These are phyloP conservation scores for Polypedilum pembai DNA, from an alignment of 1,140 invertebrate genomes.

Conservation along the genomic window DNA sequence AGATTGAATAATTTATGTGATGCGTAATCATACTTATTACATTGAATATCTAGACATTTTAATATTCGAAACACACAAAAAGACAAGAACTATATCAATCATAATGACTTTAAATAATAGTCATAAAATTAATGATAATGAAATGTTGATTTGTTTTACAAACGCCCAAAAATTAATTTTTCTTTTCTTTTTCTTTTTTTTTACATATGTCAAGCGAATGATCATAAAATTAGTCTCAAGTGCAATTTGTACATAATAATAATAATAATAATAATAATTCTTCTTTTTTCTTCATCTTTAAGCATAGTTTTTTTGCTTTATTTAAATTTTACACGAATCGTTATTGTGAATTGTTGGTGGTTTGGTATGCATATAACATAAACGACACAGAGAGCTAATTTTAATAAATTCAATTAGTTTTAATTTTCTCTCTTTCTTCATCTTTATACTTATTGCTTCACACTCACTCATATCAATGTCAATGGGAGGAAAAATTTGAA, in stretches of 20 bases:
- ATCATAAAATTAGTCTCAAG: conserved; percentile 23
- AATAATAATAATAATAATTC: background rate
- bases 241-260: conserved; percentile 21
- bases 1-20: conserved; percentile 24
- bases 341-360: too few relatives aligned
- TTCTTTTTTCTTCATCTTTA: too few relatives aligned
- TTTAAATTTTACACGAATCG: too few relatives aligned
- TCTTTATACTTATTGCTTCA: background rate
- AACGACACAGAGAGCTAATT: background rate
- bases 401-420: conserved; percentile 20
- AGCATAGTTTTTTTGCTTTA: too few relatives aligned
- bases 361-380: too few relatives aligned
- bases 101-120: conserved; percentile 25
- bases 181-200: background rate
- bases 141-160: conserved; percentile 26
- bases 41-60: conserved; percentile 3
- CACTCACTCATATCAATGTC: background rate
- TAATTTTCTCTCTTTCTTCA: background rate
- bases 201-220: background rate
- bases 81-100: conserved; percentile 6
- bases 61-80: conserved; percentile 1
- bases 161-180: conserved; percentile 19
- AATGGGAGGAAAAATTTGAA: background rate
- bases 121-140: conserved; percentile 23
- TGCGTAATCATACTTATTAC: conserved; percentile 20